phyloP scores from a whole-genome alignment of 1,140 invertebrate species.

The Drosophila willistoni region DNA sequence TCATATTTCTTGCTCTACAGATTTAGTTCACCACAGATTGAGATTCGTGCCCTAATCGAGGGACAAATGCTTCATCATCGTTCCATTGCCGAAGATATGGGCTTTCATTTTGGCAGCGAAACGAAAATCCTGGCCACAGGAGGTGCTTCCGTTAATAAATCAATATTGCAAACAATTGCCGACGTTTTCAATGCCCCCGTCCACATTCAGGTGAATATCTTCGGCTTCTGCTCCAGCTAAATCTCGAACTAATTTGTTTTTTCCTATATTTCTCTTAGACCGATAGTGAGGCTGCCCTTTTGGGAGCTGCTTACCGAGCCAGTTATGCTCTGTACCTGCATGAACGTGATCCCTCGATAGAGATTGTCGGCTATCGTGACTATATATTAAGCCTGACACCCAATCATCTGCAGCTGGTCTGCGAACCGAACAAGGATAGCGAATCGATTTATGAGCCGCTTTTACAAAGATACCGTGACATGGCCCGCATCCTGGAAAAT shows the following conservation, averaged over 20 bases:
- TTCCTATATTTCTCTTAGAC: conserved; percentile 84
- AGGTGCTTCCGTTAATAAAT: conserved; percentile 93
- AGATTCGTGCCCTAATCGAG: conserved; percentile 95
- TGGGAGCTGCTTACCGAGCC: conserved; percentile 93
- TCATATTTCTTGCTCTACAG: conserved; percentile 26
- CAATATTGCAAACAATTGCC: conserved; percentile 93
- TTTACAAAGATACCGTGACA: conserved; percentile 85
- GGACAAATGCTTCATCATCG: conserved; percentile 94
- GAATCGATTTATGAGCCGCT: conserved; percentile 87
- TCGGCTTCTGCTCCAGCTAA: no score
- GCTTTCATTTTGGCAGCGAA: conserved; percentile 85
- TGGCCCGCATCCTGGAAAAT: conserved; percentile 68
- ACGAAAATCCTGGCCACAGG: conserved; percentile 92
- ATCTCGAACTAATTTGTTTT: background rate
- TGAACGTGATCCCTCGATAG: conserved; percentile 6
- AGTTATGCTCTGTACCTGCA: conserved; percentile 86
- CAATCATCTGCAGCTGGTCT: conserved; percentile 83
- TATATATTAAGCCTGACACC: conserved; percentile 68
- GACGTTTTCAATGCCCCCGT: conserved; percentile 97
- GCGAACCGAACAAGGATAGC: conserved; percentile 87
- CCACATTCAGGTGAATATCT: conserved; percentile 88
- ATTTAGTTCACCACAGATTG: conserved; percentile 87
- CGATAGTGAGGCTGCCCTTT: conserved; percentile 91
- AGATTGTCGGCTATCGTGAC: conserved; percentile 55
- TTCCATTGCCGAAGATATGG: conserved; percentile 92